Evolutionary conservation across 2,888 invertebrate species (phyloP).

Genomic region (Odontomyia ornata): DNA sequence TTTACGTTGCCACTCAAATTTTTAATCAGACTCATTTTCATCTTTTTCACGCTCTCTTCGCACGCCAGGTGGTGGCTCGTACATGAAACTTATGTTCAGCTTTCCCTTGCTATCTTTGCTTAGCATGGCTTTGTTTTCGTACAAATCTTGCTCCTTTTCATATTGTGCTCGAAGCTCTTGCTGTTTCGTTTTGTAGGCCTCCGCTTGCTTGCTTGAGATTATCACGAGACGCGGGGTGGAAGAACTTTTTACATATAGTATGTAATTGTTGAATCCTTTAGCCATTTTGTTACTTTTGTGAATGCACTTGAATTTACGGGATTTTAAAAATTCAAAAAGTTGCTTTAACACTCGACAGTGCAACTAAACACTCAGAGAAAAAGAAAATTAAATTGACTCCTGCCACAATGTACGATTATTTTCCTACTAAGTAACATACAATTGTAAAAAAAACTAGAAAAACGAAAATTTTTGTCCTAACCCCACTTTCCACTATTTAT

Average conservation of each 20-base stretch:
- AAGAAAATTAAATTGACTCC: no score
- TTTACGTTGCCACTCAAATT: conserved; percentile 99
- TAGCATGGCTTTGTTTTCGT: conserved; percentile 95
- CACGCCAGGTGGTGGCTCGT: conserved; percentile 98
- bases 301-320: no score
- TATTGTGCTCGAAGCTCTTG: conserved; percentile 96
- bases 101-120: conserved; percentile 99
- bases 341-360: no score
- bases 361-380: no score
- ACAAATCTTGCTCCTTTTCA: conserved; percentile 98
- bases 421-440: no score
- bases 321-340: no score
- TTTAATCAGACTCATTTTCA: conserved; percentile 95
- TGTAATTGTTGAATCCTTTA: conserved; percentile 99
- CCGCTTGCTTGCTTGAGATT: conserved; percentile 95
- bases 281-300: conserved; percentile 77
- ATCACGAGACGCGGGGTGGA: conserved; percentile 98
- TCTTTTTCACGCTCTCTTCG: conserved; percentile 91
- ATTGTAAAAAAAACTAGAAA: no score
- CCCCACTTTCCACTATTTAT: no score
- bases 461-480: no score
- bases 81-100: conserved; percentile 98
- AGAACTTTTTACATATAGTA: conserved; percentile 99
- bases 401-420: no score
- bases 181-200: conserved; percentile 96